Evolutionary conservation across 2,113 vertebrate species (phyloP).

Genomic region (Trichomycterus rosablanca): DNA sequence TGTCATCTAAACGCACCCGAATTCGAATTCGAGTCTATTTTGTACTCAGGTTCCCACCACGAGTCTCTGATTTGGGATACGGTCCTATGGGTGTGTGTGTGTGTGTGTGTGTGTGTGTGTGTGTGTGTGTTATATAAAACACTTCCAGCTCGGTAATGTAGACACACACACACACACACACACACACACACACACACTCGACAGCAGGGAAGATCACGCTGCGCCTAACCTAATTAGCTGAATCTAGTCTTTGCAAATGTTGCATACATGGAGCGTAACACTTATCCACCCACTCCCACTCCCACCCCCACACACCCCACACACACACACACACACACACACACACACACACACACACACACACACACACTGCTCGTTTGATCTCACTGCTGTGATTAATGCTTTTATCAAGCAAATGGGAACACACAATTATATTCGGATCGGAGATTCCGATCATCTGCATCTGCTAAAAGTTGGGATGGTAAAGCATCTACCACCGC

Average conservation of each 20-base stretch:
- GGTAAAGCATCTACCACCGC: no score
- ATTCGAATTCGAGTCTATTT: no score
- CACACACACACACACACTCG: constrained; percentile 33
- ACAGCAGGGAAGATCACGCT: constrained; percentile 54
- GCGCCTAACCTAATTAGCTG: constrained; percentile 69
- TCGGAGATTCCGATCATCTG: no score
- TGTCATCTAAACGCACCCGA: no score
- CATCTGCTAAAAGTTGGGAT: no score
- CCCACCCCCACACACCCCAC: neutral
- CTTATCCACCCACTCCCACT: constrained; percentile 13
- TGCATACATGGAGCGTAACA: constrained; percentile 41
- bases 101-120: constrained; percentile 11
- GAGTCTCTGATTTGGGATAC: no score
- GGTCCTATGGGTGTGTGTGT: neutral
- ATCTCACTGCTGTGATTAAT: constrained; percentile 18
- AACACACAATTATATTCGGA: constrained; percentile 32
- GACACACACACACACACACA: constrained; percentile 40
- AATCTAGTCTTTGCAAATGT: constrained; percentile 59
- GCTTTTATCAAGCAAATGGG: constrained; percentile 23
- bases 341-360: constrained; percentile 22
- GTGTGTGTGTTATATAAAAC: constrained; percentile 32
- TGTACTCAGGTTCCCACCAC: no score
- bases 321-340: constrained; percentile 3
- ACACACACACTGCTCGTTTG: constrained; percentile 34
- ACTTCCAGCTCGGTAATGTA: constrained; percentile 48